These are phyloP conservation scores for Scytalopus superciliaris DNA, from an alignment of 2,113 vertebrate species.

Conservation along the genomic window DNA sequence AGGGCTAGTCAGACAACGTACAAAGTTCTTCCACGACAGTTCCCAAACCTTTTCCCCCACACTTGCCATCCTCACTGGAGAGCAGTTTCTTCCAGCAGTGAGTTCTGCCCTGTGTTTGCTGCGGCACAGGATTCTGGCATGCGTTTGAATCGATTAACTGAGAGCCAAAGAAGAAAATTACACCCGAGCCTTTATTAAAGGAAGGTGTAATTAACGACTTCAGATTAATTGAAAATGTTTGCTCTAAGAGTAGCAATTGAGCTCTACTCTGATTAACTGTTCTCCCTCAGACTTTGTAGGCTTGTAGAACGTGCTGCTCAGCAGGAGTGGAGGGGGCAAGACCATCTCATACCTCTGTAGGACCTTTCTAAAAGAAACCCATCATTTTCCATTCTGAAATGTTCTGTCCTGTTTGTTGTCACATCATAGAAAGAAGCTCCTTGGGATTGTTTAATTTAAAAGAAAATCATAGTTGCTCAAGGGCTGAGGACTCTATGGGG, in stretches of 20 bases:
- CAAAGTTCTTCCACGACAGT: too few relatives aligned
- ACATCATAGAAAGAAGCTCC: neutral
- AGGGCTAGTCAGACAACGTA: too few relatives aligned
- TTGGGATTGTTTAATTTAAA: neutral
- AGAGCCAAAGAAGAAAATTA: conserved; percentile 12
- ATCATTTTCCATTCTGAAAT: neutral
- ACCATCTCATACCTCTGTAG: neutral
- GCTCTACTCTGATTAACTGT: neutral
- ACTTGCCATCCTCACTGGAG: neutral
- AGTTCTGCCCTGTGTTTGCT: neutral
- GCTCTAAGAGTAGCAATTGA: conserved; percentile 46
- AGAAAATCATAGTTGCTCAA: neutral
- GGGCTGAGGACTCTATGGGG: neutral
- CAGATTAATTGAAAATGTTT: conserved; percentile 70
- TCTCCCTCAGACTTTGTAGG: neutral
- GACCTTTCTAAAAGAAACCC: neutral
- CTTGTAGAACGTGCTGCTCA: conserved; percentile 1
- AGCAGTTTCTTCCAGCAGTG: neutral
- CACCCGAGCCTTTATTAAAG: conserved; percentile 58
- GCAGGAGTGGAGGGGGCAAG: neutral
- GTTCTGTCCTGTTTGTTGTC: neutral
- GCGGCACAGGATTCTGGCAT: neutral
- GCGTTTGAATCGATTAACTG: conserved; percentile 39
- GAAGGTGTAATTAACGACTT: conserved; percentile 67
- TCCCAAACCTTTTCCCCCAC: neutral